Percentiles rank a stretch among this genome's conserved stretches.
These are phyloP conservation scores for Alloplasta piceator DNA, from an alignment of 2,888 invertebrate species.

Conservation along the genomic window DNA sequence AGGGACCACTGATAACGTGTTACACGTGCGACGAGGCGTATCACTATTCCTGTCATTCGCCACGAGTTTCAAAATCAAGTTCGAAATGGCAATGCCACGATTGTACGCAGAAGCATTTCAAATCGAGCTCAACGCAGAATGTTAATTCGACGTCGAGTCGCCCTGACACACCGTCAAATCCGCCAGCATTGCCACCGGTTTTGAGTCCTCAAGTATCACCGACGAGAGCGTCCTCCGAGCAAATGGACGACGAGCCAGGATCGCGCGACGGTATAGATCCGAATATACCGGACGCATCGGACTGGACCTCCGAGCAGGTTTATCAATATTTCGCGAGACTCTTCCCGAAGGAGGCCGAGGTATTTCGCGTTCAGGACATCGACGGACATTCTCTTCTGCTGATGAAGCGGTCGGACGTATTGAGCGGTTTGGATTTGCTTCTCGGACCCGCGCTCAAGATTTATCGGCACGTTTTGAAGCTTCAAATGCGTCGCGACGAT, in stretches of 20 bases:
- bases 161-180: slow-evolving; percentile 77
- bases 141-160: slow-evolving; percentile 68
- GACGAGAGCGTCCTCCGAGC: slow-evolving; percentile 75
- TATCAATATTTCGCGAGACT: slow-evolving; percentile 90
- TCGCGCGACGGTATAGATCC: slow-evolving; percentile 85
- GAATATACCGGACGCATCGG: slow-evolving; percentile 90
- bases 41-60: slow-evolving; percentile 92
- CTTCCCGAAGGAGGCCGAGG: slow-evolving; percentile 91
- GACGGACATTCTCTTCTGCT: slow-evolving; percentile 95
- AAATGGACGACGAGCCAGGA: slow-evolving; percentile 74
- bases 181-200: slow-evolving; percentile 76
- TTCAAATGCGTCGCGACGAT: slow-evolving; percentile 92
- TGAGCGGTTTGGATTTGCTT: slow-evolving; percentile 91
- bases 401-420: slow-evolving; percentile 92
- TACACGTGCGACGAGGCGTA: slow-evolving; percentile 93
- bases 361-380: slow-evolving; percentile 94
- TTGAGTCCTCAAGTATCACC: slow-evolving; percentile 81
- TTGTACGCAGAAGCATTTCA: slow-evolving; percentile 83
- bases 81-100: slow-evolving; percentile 90
- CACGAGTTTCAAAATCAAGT: slow-evolving; percentile 86
- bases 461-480: slow-evolving; percentile 91
- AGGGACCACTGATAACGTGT: slow-evolving; percentile 91
- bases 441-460: slow-evolving; percentile 95
- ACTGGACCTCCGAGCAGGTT: slow-evolving; percentile 94
- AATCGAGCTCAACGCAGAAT: slow-evolving; percentile 52